Evolutionary conservation across 2,797 vertebrate genomes (phyloP), one percentile per base, ranked within the genome.

Genomic region (Agapornis canus): DNA sequence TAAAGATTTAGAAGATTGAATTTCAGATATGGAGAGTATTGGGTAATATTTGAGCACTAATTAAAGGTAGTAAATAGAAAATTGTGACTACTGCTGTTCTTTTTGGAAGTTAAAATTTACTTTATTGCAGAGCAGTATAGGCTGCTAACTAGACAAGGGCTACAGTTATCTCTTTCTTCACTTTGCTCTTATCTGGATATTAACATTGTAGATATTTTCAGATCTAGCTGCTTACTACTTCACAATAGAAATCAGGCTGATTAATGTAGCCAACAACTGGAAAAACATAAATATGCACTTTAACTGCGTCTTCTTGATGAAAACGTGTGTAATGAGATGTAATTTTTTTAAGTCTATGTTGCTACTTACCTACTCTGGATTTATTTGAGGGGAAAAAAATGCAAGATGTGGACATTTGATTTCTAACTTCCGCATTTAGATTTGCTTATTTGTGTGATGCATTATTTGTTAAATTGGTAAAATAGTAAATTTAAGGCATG

Each of bases 251-350:
- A 78, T 80, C 76, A 59, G 65, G 13, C 61, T 85, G 69, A 87
- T 89, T 69, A 95, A 87, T 77, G 42, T 87, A 93, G 81, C 42
- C 39, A 79, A 23, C 27, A 88, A 82, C 49, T 87, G 49, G 76
- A 96, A 91, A 92, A 89, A 90, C 43, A 54, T 59, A 92, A 75
- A 86, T 90, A 42, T 18, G 26, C 31, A 59, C 65, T 83, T 92
- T 81, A 83, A 75, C 51, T 0, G 3, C 51, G 35, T 68, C 35
- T 92, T 86, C 64, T 82, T 89, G 43, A 95, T 78, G 85, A 92
- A 91, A 90, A 90, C n/a, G 6, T 82, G 37, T 54, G 29, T 73
- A 93, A 90, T 89, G 52, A 93, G 86, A 75, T 95, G 52, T 78
- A 80, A 61, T 91, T 92, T 89, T 80, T 66, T 54, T 32, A 27